These are phyloP conservation scores for Chelon auratus DNA, from an alignment of 2,797 vertebrate species.

Conservation along the genomic window DNA sequence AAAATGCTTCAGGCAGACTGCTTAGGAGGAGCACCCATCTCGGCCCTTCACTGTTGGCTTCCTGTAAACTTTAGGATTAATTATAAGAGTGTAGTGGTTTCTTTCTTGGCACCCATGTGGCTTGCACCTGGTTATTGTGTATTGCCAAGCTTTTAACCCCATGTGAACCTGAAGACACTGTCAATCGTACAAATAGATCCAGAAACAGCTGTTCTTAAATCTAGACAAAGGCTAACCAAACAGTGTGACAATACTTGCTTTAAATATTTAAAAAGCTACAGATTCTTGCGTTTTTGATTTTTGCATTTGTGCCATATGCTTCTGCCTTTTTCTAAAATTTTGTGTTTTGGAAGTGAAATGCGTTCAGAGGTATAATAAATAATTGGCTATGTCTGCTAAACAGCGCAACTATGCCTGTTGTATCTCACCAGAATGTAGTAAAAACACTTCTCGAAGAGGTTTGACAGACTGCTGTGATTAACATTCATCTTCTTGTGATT, in stretches of 20 bases:
- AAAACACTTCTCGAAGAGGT: neutral
- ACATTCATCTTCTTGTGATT: neutral
- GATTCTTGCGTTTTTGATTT: neutral
- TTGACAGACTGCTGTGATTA: conserved; percentile 1
- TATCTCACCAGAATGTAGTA: neutral
- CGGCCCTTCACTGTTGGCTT: conserved; percentile 42
- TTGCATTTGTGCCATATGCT: neutral
- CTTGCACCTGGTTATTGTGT: conserved; percentile 60
- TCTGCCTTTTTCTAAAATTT: no score
- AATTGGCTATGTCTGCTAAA: neutral
- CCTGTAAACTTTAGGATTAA: conserved; percentile 60
- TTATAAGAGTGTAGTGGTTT: conserved; percentile 56
- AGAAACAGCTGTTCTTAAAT: conserved; percentile 39
- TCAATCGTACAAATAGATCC: conserved; percentile 13
- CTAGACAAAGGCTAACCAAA: neutral
- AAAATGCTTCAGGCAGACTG: conserved; percentile 41
- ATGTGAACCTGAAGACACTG: conserved; percentile 37
- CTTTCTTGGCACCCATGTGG: conserved; percentile 57
- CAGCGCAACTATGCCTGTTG: neutral
- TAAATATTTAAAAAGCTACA: neutral
- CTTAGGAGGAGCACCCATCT: conserved; percentile 33
- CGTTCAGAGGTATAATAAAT: no score
- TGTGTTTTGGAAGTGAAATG: no score
- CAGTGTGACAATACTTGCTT: conserved; percentile 18
- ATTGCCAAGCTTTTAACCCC: conserved; percentile 48